Evolutionary conservation across 2,888 invertebrate genomes (phyloP).

Genomic region (Volucella inflata): DNA sequence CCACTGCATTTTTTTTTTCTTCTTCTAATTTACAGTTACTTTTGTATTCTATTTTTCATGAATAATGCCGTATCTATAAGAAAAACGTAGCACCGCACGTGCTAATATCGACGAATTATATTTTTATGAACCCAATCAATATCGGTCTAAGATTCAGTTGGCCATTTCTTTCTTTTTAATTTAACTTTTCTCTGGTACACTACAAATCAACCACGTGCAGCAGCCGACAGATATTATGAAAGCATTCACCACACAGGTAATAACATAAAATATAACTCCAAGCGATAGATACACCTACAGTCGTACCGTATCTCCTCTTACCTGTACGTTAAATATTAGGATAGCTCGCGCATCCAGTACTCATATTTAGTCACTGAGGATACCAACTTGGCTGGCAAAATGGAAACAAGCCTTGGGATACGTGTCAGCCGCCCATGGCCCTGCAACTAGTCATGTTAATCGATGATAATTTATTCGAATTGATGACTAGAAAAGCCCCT

Average conservation of each 20-base stretch:
- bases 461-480: conserved; percentile 74
- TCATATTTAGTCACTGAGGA: neutral
- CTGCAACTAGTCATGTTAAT: conserved; percentile 75
- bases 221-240: conserved; percentile 57
- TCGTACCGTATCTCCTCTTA: no score
- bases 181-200: conserved; percentile 50
- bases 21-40: no score
- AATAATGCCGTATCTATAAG: no score
- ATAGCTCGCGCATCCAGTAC: conserved; percentile 13
- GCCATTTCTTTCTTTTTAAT: conserved; percentile 60
- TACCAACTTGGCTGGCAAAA: conserved; percentile 47
- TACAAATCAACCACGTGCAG: conserved; percentile 65
- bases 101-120: conserved; percentile 45
- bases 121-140: conserved; percentile 16
- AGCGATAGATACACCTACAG: conserved; percentile 15
- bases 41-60: no score
- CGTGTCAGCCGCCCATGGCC: conserved; percentile 68
- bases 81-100: conserved; percentile 1
- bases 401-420: conserved; percentile 71
- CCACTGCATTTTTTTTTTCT: no score
- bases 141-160: conserved; percentile 15
- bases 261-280: conserved; percentile 63
- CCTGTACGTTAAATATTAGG: conserved; percentile 54
- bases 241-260: conserved; percentile 42
- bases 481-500: conserved; percentile 60